Conservation (phyloP, 2,797 vertebrate genomes). For the Silurus lanzhouensis region DNA sequence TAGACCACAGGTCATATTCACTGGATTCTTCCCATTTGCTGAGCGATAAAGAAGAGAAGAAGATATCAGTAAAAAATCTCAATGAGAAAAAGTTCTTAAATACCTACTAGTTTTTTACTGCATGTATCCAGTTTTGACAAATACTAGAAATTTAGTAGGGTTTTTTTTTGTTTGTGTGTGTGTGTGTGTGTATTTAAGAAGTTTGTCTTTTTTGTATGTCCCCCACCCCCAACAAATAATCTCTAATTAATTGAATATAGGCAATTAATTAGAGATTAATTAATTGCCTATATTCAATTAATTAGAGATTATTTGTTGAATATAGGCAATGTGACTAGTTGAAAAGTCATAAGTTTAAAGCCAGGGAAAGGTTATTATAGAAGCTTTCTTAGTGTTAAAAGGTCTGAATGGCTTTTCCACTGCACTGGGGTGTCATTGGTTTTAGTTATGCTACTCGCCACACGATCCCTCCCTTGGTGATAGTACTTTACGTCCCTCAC, state of each 20-base stretch:
- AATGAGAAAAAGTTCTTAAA: not conserved
- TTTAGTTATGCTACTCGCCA: slow-evolving; percentile 44
- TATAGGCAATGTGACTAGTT: slow-evolving; percentile 25
- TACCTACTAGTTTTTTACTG: not conserved
- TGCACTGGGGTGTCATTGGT: slow-evolving; percentile 34
- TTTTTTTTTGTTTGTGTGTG: no score
- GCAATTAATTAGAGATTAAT: no score
- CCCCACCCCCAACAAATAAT: not conserved
- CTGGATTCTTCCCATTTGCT: slow-evolving; percentile 27
- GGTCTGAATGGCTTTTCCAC: slow-evolving; percentile 43
- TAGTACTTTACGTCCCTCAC: slow-evolving; percentile 24
- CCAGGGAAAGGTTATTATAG: slow-evolving; percentile 26
- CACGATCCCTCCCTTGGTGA: slow-evolving; percentile 25
- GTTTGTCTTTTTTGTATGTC: not conserved
- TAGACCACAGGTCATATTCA: slow-evolving; percentile 51
- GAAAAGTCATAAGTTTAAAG: slow-evolving; percentile 14
- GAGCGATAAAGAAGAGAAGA: slow-evolving; percentile 13
- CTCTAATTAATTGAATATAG: not conserved
- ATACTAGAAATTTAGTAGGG: no score
- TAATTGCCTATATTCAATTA: no score
- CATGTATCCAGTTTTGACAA: no score
- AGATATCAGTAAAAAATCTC: not conserved
- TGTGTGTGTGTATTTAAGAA: not conserved
- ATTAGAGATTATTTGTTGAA: no score
- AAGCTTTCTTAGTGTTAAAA: slow-evolving; percentile 33